Evolutionary conservation across 2,888 invertebrate genomes (phyloP).

Genomic region (Heliconius ethilla): DNA sequence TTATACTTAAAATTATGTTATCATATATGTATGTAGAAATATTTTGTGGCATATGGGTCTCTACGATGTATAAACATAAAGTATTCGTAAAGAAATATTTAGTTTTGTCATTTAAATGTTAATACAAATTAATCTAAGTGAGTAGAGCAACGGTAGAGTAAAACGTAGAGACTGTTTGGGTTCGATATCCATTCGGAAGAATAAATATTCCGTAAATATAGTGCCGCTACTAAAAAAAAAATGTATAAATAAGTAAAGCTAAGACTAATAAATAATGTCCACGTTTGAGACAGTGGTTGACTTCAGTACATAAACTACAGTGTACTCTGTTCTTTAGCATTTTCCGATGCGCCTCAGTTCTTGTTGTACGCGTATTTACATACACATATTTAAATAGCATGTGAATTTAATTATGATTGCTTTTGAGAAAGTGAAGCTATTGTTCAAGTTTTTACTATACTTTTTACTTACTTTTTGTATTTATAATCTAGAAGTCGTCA

Average conservation of each 20-base stretch:
- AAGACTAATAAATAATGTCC: no score
- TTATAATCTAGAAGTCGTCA: not conserved
- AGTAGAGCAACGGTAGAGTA: no score
- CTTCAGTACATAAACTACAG: slow-evolving; percentile 36
- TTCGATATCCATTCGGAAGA: no score
- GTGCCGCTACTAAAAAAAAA: no score
- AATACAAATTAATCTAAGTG: no score
- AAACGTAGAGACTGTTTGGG: no score
- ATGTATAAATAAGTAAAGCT: no score
- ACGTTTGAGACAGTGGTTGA: slow-evolving; percentile 39
- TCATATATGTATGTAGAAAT: not conserved
- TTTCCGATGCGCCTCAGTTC: slow-evolving; percentile 32
- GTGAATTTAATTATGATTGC: slow-evolving; percentile 36
- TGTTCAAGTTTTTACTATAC: slow-evolving; percentile 7
- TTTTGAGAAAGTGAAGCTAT: slow-evolving; percentile 27
- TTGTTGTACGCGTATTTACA: slow-evolving; percentile 11
- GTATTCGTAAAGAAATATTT: no score
- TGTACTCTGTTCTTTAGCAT: slow-evolving; percentile 8
- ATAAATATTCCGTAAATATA: no score
- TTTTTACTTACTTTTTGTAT: not conserved
- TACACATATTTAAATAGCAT: slow-evolving; percentile 28
- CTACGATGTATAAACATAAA: no score
- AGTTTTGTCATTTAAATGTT: no score
- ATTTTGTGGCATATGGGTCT: no score
- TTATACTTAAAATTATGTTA: slow-evolving; percentile 19